Evolutionary conservation across 2,797 vertebrate species (phyloP), one percentile per base, ranked within the genome.

Genomic region (Pseudotriccus pelzelni): DNA sequence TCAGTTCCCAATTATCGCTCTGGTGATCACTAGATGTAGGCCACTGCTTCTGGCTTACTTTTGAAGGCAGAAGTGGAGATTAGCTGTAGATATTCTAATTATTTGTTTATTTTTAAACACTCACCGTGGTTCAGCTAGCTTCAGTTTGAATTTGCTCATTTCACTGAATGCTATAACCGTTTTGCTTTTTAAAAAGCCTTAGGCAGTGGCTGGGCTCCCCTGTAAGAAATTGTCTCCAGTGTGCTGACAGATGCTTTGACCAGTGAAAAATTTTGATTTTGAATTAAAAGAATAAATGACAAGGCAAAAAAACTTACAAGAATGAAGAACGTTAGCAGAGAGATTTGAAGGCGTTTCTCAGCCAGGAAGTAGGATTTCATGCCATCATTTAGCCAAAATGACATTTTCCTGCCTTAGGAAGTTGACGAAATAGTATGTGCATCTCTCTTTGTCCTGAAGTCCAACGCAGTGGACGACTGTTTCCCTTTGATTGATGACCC

Each of bases 281-380:
- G 79, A 94, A 84, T 87, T 93, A 78, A 69, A 94, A 91, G 47
- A 91, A 24, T 53, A 93, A 87, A 94, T 90, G 87, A 34, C 73
- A 92, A 94, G 52, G 52, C 3, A 3, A 91, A 66, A 78, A 92
- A 8, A 5, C 32, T 50, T 84, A 25, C 8, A 23, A 93, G 81
- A 59, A 10, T 74, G 72, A 75, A 89, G 70, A 92, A 81, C 56
- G 36, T 77, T 94, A 89, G 90, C 80, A 95, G 84, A 73, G 56
- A 91, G 80, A 79, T 88, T 84, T 93, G 87, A 95, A 89, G 68
- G 46, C 50, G 25, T 11, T 49, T 97, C 24, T 88, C 55, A 85
- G 43, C 41, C 50, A 85, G 75, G 72, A 89, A 77, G 43, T 22
- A 55, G 63, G 58, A 83, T 96, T 83, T 94, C 77, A 67, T 87